A percentile compares a stretch with the other conserved stretches of the same genome.
Conservation (phyloP, 1,140 invertebrate species). For the Thaumatotibia leucotreta region DNA sequence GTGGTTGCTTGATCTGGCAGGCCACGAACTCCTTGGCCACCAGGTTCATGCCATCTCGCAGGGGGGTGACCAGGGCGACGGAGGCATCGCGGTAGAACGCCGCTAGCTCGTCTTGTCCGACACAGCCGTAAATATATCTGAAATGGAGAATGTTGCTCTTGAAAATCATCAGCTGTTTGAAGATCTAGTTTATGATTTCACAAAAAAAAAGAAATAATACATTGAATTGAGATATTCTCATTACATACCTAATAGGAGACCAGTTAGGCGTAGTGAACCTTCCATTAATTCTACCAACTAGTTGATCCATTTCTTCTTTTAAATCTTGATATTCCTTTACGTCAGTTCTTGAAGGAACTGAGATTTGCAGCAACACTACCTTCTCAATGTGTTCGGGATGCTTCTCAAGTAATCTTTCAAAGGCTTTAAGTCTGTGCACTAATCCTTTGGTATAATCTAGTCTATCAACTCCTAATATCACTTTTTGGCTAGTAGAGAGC, state of each 20-base stretch:
- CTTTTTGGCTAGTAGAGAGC: constrained; percentile 84
- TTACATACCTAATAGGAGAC: constrained; percentile 86
- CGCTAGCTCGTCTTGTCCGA: constrained; percentile 90
- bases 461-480: constrained; percentile 91
- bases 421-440: constrained; percentile 89
- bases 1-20: constrained; percentile 91
- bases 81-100: constrained; percentile 91
- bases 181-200: too few relatives aligned
- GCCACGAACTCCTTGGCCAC: constrained; percentile 96
- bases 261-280: constrained; percentile 92
- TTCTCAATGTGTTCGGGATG: constrained; percentile 92
- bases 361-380: constrained; percentile 89
- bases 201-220: too few relatives aligned
- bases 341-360: constrained; percentile 92
- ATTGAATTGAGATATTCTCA: not conserved
- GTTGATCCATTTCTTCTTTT: constrained; percentile 93
- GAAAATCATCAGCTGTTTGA: too few relatives aligned
- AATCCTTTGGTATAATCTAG: constrained; percentile 95
- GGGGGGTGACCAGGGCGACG: constrained; percentile 90
- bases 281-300: constrained; percentile 92
- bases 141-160: not conserved
- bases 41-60: constrained; percentile 95
- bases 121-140: constrained; percentile 91
- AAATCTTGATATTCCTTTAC: constrained; percentile 94
- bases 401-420: constrained; percentile 89